Base-by-base conservation (phyloP, 2,113 vertebrate genomes). In the Callocephalon fimbriatum region DNA sequence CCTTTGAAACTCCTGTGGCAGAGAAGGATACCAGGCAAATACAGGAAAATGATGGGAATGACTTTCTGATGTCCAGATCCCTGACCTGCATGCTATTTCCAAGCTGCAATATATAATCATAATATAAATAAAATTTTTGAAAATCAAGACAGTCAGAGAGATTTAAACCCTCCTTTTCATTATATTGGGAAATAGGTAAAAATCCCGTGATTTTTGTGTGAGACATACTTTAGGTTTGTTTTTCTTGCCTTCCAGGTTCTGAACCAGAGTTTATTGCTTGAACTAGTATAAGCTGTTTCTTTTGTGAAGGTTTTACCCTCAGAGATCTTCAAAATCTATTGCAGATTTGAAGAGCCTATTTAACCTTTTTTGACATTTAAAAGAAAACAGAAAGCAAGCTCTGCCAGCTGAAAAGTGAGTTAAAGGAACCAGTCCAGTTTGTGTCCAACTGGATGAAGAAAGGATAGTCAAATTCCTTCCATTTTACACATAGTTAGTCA, bases 321-420 rank as follows among this genome's bases (percentile, higher is more conserved):
- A 95, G 97, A 97, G 93, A 90, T 96, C 95, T 97, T 91, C 73
- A 77, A 98, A 98, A 98, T 97, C 79, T 97, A 63, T 94, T 97
- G 70, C 93, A 97, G 94, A 98, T 98, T 98, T 97, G 93, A 98
- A 94, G 35, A 97, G 93, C n/a, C 89, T 96, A 51, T 94, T 97
- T 98, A 98, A 98, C 95, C 95, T 98, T 98, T 98, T 95, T 93
- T 98, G 98, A 98, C 98, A 98, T 98, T 98, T 98, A 97, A 98
- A 98, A 98, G 95, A 97, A 98, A 98, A 97, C 95, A 98, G 97
- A 98, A 97, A 98, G 80, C 75, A 87, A 91, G n/a, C 9, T 51
- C 81, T 97, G 98, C 97, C 97, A 97, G 95, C 95, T 95, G 96
- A 97, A 97, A 98, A 96, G 96, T 80, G 91, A 98, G 88, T 96